Evolutionary conservation across 2,113 vertebrate genomes (phyloP).

Genomic region (Uria lomvia): DNA sequence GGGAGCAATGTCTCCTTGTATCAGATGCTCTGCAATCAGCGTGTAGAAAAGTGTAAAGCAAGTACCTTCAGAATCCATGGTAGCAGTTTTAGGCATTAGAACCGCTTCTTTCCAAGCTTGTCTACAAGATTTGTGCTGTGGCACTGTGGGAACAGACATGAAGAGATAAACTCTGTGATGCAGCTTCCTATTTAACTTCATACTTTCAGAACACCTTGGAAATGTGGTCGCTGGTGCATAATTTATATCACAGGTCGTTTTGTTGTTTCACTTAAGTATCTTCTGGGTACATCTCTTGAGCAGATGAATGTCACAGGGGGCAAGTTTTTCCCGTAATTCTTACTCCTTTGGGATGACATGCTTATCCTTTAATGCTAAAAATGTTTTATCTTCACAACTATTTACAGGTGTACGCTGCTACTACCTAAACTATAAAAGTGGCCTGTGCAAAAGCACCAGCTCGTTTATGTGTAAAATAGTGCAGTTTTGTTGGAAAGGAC

Average conservation of each 20-base stretch:
- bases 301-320: not conserved
- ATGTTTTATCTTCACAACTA: slow-evolving; percentile 6
- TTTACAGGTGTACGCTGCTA: not conserved
- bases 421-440: slow-evolving; percentile 37
- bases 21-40: slow-evolving; percentile 41
- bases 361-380: slow-evolving; percentile 20
- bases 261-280: slow-evolving; percentile 21
- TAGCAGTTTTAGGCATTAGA: slow-evolving; percentile 25
- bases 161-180: not conserved
- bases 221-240: not conserved
- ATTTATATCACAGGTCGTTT: slow-evolving; percentile 1
- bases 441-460: not conserved
- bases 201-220: slow-evolving; percentile 17
- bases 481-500: slow-evolving; percentile 33
- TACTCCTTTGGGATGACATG: slow-evolving; percentile 1
- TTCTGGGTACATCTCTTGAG: not conserved
- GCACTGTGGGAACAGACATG: slow-evolving; percentile 1
- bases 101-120: slow-evolving; percentile 4
- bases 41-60: slow-evolving; percentile 68
- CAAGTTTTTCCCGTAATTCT: slow-evolving; percentile 30
- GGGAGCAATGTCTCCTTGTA: slow-evolving; percentile 51
- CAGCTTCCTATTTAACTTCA: not conserved
- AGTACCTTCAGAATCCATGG: slow-evolving; percentile 44
- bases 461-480: not conserved
- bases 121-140: slow-evolving; percentile 35